A percentile compares a stretch with the other conserved stretches of the same genome.
Conservation (phyloP, 1,140 invertebrate genomes). For the Dendroctonus ponderosae region DNA sequence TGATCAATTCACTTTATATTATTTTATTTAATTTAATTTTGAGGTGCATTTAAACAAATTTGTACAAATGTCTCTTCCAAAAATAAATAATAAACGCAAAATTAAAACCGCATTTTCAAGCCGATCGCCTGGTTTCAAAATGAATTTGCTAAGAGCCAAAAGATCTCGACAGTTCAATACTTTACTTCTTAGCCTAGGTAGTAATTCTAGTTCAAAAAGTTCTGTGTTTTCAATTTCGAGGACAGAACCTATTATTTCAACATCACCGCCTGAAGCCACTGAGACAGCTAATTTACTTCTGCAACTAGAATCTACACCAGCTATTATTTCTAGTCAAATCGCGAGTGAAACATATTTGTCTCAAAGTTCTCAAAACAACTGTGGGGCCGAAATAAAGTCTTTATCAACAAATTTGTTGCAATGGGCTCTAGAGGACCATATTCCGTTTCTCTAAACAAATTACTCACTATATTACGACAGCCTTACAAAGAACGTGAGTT, state of each 20-base stretch:
- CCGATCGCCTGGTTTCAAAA: conserved; percentile 3
- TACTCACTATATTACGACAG: no score
- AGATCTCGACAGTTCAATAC: conserved; percentile 2
- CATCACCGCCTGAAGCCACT: conserved; percentile 3
- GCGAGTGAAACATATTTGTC: neutral
- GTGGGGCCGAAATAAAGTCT: no score
- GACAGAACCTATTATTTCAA: neutral
- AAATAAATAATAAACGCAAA: neutral
- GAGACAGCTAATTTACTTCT: conserved; percentile 1
- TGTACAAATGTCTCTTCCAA: neutral
- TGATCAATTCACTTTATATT: no score
- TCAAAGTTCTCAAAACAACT: no score
- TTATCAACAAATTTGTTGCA: no score
- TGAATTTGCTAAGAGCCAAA: conserved; percentile 1
- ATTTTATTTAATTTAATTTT: no score
- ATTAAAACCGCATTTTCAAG: no score
- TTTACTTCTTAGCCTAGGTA: neutral
- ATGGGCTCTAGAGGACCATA: no score
- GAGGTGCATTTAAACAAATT: neutral
- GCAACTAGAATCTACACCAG: neutral
- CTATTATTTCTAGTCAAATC: neutral
- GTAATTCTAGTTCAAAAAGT: neutral
- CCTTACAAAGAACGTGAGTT: no score
- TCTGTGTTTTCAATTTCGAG: neutral
- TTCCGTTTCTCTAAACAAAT: no score